Conservation (phyloP, 2,113 vertebrate genomes). For the Penelope pileata region DNA sequence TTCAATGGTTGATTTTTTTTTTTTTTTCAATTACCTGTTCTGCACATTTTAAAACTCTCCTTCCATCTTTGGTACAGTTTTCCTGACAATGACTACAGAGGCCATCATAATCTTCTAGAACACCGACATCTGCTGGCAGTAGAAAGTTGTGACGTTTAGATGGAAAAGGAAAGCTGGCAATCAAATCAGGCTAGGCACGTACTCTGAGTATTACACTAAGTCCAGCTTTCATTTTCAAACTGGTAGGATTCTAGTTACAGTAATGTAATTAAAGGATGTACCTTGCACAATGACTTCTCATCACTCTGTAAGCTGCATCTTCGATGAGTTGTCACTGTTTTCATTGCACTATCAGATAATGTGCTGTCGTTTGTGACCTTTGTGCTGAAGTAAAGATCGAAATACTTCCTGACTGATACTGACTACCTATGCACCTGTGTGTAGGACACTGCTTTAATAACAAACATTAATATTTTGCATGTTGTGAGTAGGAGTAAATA, state of each 20-base stretch:
- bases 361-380: not conserved
- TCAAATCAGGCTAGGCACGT: not conserved
- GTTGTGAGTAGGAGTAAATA: not conserved
- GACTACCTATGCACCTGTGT: not conserved
- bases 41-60: not conserved
- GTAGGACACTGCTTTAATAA: not conserved
- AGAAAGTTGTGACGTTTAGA: not conserved
- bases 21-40: not conserved
- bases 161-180: not conserved
- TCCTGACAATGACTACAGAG: not conserved
- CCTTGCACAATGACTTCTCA: not conserved
- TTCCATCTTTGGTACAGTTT: not conserved
- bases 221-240: not conserved
- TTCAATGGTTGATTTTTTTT: not conserved
- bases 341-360: not conserved
- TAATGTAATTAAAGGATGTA: not conserved
- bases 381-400: not conserved
- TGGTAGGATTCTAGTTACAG: not conserved
- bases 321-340: not conserved
- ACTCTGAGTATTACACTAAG: not conserved
- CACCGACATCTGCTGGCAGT: conserved; percentile 32
- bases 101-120: not conserved
- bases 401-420: not conserved
- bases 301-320: not conserved
- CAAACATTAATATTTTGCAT: not conserved